These are phyloP conservation scores for Dipodomys spectabilis DNA, from an alignment of 2,113 vertebrate genomes.

Conservation along the genomic window DNA sequence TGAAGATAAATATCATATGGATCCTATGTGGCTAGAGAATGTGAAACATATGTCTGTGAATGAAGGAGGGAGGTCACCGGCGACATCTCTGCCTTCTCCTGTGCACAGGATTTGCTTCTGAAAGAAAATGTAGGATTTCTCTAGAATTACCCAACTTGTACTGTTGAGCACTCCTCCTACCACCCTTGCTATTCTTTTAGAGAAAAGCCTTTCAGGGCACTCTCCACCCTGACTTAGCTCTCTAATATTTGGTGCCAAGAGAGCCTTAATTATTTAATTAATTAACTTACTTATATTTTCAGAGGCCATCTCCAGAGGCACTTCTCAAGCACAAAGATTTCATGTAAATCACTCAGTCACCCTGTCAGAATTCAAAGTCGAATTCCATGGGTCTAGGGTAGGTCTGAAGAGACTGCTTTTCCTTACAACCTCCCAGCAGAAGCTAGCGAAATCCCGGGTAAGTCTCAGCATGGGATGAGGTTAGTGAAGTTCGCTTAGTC, in stretches of 20 bases:
- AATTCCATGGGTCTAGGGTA: not conserved
- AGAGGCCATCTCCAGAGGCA: not conserved
- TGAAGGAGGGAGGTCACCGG: not conserved
- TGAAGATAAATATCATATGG: constrained; percentile 46
- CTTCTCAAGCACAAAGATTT: not conserved
- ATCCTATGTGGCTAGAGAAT: not conserved
- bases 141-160: not conserved
- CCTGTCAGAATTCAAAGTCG: not conserved
- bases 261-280: not conserved
- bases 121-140: constrained; percentile 39
- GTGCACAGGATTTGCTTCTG: not conserved
- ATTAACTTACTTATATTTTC: not conserved
- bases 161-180: not conserved
- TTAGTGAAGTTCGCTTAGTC: not conserved
- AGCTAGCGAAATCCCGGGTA: not conserved
- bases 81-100: not conserved
- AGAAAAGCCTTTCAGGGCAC: not conserved
- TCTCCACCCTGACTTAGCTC: not conserved
- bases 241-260: not conserved
- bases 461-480: not conserved
- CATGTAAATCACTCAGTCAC: not conserved
- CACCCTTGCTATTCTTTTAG: constrained; percentile 36
- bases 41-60: not conserved
- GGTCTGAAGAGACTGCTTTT: not conserved
- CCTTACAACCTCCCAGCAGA: not conserved